Percentiles rank a stretch among this genome's conserved stretches.
Conservation (phyloP, 2,797 vertebrate species). For the Galagoides demidoff region DNA sequence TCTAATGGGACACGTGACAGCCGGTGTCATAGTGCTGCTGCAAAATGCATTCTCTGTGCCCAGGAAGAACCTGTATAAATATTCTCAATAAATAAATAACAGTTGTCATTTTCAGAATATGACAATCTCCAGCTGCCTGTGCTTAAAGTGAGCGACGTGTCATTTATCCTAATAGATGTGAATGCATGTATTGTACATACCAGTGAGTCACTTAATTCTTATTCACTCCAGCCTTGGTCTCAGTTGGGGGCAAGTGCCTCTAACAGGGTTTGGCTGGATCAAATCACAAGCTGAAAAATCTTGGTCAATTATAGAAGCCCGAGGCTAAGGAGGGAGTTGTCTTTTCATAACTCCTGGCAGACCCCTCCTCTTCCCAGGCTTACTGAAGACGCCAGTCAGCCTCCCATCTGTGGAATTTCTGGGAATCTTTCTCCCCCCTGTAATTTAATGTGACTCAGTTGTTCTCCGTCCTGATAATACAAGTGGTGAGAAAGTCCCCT, state of each 20-base stretch:
- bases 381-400: slow-evolving; percentile 84
- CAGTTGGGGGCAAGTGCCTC: slow-evolving; percentile 88
- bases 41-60: slow-evolving; percentile 84
- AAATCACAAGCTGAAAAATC: slow-evolving; percentile 89
- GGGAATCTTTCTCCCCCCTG: slow-evolving; percentile 88
- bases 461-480: slow-evolving; percentile 86
- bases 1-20: slow-evolving; percentile 75
- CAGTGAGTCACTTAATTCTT: slow-evolving; percentile 88
- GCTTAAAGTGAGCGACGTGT: slow-evolving; percentile 87
- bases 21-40: slow-evolving; percentile 76
- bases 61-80: slow-evolving; percentile 87
- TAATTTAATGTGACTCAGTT: slow-evolving; percentile 90
- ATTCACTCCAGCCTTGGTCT: slow-evolving; percentile 88
- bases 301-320: slow-evolving; percentile 89
- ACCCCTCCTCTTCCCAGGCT: slow-evolving; percentile 81
- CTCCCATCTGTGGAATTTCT: slow-evolving; percentile 88
- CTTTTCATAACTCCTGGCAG: slow-evolving; percentile 66
- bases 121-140: slow-evolving; percentile 89
- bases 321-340: slow-evolving; percentile 80
- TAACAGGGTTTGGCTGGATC: slow-evolving; percentile 90
- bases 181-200: slow-evolving; percentile 85
- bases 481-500: slow-evolving; percentile 88
- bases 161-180: slow-evolving; percentile 90
- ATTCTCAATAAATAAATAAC: slow-evolving; percentile 91
- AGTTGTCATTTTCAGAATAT: slow-evolving; percentile 91